Base-by-base conservation (phyloP, 1,140 invertebrate genomes). In the Scaptomyza montana region DNA sequence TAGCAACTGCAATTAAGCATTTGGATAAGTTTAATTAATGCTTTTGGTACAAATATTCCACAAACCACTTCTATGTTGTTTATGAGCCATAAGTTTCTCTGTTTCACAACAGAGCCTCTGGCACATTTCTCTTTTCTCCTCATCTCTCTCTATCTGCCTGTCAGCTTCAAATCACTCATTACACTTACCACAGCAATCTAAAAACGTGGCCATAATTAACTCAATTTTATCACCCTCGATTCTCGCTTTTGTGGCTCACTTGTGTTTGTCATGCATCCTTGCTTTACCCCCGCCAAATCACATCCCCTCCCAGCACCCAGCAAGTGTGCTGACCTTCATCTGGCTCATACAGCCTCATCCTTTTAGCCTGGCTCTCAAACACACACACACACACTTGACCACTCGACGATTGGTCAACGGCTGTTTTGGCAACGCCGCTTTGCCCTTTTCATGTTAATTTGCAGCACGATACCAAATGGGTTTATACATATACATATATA, bases 401-500 rank as follows among this genome's bases (percentile, higher is more conserved):
- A 67, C 30, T 60, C 47, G 53, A 55, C 49, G 63, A 50, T 33
- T 78, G 73, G 73, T 47, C 47, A 33, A 33, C 47, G 69, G 53
- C 54, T 65, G 62, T 71, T 71, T 65, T 57, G 68, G 69, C 69
- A 67, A 54, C 69, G 63, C 57, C 68, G 82, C 82, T 86, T 86
- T 87, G 82, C 82, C 82, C 82, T 87, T 86, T 86, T 86, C 82
- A 86, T 86, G 82, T 86, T 86, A 74, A 85, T 85, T 84, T 85
- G 73, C 77, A 80, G 61, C 82, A 68, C 81, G 78, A 87, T 87
- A 60, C 78, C 81, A 86, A 86, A 86, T 86, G 82, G 81, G 74
- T 80, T 85, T 74, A 80, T 80, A 80, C 70, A 56, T 28, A 56
- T 13, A 53, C 13, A 53, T 10, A 5, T 30, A 33, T 51, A 51